Percentiles rank a stretch among this genome's conserved stretches.
These are phyloP conservation scores for Tyrophagus putrescentiae DNA, from an alignment of 1,140 invertebrate genomes.

Conservation along the genomic window DNA sequence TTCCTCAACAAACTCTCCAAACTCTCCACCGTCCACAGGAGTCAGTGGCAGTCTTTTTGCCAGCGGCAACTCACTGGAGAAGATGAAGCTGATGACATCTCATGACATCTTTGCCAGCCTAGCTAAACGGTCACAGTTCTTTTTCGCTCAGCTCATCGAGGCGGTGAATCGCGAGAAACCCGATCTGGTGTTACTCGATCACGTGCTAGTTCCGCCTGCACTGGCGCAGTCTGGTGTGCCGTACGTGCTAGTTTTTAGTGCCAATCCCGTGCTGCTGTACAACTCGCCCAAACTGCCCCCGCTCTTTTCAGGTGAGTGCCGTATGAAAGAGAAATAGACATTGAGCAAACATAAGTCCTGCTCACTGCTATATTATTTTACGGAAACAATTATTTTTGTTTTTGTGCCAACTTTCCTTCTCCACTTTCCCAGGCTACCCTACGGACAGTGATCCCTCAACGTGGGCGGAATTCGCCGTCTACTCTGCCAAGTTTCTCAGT, in stretches of 20 bases:
- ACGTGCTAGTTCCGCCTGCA: background rate
- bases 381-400: background rate
- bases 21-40: too few relatives aligned
- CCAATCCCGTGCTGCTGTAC: background rate
- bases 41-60: too few relatives aligned
- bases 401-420: background rate
- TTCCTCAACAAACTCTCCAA: too few relatives aligned
- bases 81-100: too few relatives aligned
- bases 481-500: background rate
- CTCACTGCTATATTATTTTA: background rate
- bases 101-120: too few relatives aligned
- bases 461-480: background rate
- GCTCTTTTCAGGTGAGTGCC: background rate
- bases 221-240: background rate
- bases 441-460: background rate
- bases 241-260: background rate
- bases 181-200: background rate
- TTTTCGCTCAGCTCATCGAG: background rate
- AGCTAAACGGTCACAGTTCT: too few relatives aligned
- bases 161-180: background rate
- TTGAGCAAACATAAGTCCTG: background rate
- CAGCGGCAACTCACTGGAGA: too few relatives aligned
- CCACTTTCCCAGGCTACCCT: constrained; percentile 1
- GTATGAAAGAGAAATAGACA: background rate
- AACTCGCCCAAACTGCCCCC: background rate